phyloP scores from a whole-genome alignment of 2,797 vertebrate genomes.

The Scarus forsteni region DNA sequence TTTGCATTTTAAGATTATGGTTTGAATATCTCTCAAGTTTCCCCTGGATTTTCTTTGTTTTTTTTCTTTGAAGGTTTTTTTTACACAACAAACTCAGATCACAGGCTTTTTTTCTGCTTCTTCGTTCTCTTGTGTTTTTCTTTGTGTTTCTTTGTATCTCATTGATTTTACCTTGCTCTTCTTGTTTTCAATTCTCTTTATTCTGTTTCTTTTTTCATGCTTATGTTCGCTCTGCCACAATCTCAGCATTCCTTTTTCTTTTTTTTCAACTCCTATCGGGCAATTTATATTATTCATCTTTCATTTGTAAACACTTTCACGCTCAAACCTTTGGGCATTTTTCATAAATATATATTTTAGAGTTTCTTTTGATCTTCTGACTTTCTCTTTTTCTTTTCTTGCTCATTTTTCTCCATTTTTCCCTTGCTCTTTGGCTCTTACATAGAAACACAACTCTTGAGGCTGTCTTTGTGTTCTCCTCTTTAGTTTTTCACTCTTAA shows the following conservation, averaged over 20 bases:
- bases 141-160: slow-evolving; percentile 13
- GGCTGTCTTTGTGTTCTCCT: slow-evolving; percentile 32
- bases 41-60: not conserved
- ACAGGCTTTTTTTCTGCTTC: slow-evolving; percentile 4
- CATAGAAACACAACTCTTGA: not conserved
- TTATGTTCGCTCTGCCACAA: not conserved
- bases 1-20: too few relatives aligned
- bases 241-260: not conserved
- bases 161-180: slow-evolving; percentile 37
- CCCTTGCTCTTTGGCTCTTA: not conserved
- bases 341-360: slow-evolving; percentile 1
- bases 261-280: not conserved
- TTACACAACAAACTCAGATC: slow-evolving; percentile 26
- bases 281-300: slow-evolving; percentile 22
- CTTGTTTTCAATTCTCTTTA: slow-evolving; percentile 32
- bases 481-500: slow-evolving; percentile 29
- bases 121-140: slow-evolving; percentile 25
- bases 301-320: slow-evolving; percentile 23
- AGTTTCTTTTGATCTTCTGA: slow-evolving; percentile 28
- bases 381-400: slow-evolving; percentile 6
- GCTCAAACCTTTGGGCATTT: slow-evolving; percentile 10
- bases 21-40: too few relatives aligned
- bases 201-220: slow-evolving; percentile 20
- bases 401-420: not conserved
- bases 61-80: not conserved